phyloP scores from a whole-genome alignment of 2,888 invertebrate genomes.

The Thymelicus acteon region DNA sequence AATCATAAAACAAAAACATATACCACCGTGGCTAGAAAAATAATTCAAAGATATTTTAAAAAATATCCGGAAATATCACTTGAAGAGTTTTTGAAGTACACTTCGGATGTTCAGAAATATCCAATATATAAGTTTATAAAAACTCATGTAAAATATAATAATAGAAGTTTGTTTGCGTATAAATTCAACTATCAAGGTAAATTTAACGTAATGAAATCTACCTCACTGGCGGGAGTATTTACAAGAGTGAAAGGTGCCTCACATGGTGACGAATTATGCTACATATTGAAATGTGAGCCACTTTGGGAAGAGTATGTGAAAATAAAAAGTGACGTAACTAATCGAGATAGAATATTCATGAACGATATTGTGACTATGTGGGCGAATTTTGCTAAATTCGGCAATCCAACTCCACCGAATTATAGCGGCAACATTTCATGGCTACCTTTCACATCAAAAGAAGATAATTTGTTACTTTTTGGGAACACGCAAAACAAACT shows the following conservation, averaged over 20 bases:
- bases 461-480: constrained; percentile 59
- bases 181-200: constrained; percentile 77
- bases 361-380: constrained; percentile 70
- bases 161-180: constrained; percentile 65
- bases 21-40: constrained; percentile 56
- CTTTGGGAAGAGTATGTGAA: constrained; percentile 65
- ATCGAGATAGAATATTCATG: constrained; percentile 67
- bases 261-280: constrained; percentile 78
- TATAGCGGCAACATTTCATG: constrained; percentile 55
- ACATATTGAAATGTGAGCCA: constrained; percentile 76
- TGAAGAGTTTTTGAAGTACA: constrained; percentile 65
- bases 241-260: constrained; percentile 70
- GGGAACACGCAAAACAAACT: constrained; percentile 55
- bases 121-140: constrained; percentile 74
- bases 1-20: constrained; percentile 60
- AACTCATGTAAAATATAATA: constrained; percentile 51
- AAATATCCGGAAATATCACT: constrained; percentile 60
- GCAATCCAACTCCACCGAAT: constrained; percentile 61
- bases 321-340: constrained; percentile 50
- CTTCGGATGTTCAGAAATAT: constrained; percentile 73
- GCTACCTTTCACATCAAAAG: constrained; percentile 59
- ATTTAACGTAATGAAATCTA: constrained; percentile 68
- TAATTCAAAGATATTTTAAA: constrained; percentile 67
- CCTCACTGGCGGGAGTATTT: constrained; percentile 55
- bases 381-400: constrained; percentile 80